Conservation (phyloP, 2,797 vertebrate species). For the Mormyrops boulengeri region DNA sequence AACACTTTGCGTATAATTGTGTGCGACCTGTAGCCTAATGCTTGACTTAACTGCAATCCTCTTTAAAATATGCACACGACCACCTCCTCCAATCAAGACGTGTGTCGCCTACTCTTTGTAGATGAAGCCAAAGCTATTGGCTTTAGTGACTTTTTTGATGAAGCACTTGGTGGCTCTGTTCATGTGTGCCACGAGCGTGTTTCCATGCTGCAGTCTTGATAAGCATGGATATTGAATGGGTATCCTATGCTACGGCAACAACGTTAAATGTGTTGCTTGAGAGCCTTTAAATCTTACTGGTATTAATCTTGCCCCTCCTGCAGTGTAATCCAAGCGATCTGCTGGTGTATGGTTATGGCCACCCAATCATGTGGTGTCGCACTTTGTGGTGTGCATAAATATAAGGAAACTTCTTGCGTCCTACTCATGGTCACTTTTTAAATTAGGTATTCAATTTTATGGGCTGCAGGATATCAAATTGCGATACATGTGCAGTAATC, state of each 20-base stretch:
- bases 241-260: background rate
- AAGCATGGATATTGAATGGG: background rate
- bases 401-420: background rate
- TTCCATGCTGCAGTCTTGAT: background rate
- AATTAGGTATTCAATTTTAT: background rate
- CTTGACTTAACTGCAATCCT: background rate
- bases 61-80: background rate
- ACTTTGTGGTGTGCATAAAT: background rate
- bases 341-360: background rate
- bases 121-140: background rate
- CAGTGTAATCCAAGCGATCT: background rate
- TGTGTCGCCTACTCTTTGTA: background rate
- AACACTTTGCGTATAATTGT: background rate
- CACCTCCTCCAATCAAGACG: background rate
- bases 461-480: background rate
- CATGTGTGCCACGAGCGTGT: background rate
- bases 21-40: background rate
- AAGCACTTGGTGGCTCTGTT: background rate
- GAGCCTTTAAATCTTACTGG: background rate
- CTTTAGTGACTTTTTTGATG: background rate
- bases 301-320: background rate
- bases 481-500: background rate
- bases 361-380: background rate
- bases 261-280: background rate
- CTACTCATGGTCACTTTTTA: background rate